Conservation (phyloP, 2,888 invertebrate species). For the Machimus rusticus region DNA sequence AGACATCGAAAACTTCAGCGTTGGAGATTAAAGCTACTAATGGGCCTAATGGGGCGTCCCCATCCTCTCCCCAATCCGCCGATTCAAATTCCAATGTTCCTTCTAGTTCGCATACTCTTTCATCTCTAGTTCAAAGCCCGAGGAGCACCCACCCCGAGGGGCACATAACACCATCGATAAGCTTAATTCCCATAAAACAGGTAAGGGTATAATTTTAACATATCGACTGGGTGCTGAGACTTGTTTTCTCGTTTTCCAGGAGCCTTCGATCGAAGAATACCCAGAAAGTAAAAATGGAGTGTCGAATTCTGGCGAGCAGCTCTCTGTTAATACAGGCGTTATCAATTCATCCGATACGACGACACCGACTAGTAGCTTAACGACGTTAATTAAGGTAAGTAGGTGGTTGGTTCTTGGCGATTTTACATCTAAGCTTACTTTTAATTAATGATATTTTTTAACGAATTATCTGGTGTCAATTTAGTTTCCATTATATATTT, state of each 20-base stretch:
- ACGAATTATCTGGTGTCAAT: too few relatives aligned
- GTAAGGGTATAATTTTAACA: slow-evolving; percentile 56
- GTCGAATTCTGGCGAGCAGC: slow-evolving; percentile 50
- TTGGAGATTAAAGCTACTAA: slow-evolving; percentile 49
- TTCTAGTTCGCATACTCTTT: slow-evolving; percentile 69
- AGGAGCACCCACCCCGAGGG: slow-evolving; percentile 60
- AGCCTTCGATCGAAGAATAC: slow-evolving; percentile 54
- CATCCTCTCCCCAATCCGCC: slow-evolving; percentile 81
- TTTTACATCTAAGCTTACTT: neutral
- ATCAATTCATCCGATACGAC: slow-evolving; percentile 57
- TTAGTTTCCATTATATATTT: too few relatives aligned
- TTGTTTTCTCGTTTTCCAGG: slow-evolving; percentile 50
- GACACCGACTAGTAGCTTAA: slow-evolving; percentile 73
- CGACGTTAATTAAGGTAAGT: slow-evolving; percentile 77
- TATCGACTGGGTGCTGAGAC: neutral
- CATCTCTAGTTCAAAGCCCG: slow-evolving; percentile 48
- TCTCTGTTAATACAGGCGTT: slow-evolving; percentile 63
- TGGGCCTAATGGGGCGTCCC: slow-evolving; percentile 60
- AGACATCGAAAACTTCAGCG: slow-evolving; percentile 45
- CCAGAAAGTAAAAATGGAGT: slow-evolving; percentile 55
- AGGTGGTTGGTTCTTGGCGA: neutral
- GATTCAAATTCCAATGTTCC: slow-evolving; percentile 79
- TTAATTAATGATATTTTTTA: neutral
- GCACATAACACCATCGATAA: slow-evolving; percentile 83
- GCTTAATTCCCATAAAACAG: slow-evolving; percentile 86